Evolutionary conservation across 2,113 vertebrate genomes (phyloP), one percentile per base, ranked within the genome.

Genomic region (Cnemophilus loriae): DNA sequence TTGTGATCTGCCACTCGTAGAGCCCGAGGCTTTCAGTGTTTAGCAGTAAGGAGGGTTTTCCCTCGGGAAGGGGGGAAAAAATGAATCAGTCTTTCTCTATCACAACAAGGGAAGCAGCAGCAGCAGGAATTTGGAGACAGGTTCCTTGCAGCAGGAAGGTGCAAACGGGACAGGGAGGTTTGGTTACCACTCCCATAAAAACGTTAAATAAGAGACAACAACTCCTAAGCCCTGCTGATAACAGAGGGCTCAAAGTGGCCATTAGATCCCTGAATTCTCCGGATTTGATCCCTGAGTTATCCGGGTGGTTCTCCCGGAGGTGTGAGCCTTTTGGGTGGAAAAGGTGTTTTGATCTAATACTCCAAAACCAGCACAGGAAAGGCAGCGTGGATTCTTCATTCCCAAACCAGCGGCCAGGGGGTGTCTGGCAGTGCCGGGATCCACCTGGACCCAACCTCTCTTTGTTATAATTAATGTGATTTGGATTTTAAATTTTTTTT

Each of bases 301-400:
- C 20, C 0, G 0, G 6, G 6, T 2, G 4, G 10, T 10, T 41
- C 9, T 70, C 19, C 21, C 50, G 0, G 0, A 23, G 24, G 11
- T 39, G 49, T 32, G 26, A 94, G 42, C 39, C 30, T 42, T 86
- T 60, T 3, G 11, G 6, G 15, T 23, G 16, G 10, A 42, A 49
- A 61, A 22, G 23, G 4, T 1, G 0, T 55, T 77, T 52, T 8
- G 14, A 4, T 42, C 14, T 24, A 33, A 37, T 13, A 4, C 18
- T 42, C 39, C 3, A 0, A 65, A 67, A 7, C 0, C 10, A 50
- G 28, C 2, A 7, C 8, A 19, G 41, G 27, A 76, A 39, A 57
- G 17, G 53, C 53, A 50, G 41, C 1, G 3, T 3, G 2, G 39
- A 39, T 2, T 1, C 30, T 39, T n/a, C n/a, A 7, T 16, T 42